phyloP scores from a whole-genome alignment of 1,140 invertebrate species.

The Theocolax elegans region DNA sequence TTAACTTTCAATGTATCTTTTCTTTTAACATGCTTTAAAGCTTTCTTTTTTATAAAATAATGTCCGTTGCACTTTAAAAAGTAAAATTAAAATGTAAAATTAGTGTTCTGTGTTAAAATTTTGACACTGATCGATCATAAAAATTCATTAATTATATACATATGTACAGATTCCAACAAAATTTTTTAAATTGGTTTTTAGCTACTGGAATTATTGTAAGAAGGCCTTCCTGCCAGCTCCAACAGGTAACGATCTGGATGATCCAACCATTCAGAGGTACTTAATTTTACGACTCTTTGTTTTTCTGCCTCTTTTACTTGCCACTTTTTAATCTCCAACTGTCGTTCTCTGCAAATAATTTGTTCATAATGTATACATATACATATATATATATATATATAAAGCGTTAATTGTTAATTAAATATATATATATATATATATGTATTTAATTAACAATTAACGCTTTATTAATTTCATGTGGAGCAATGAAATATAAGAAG shows the following conservation, averaged over 20 bases:
- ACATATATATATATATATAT: too few relatives aligned
- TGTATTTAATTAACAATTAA: too few relatives aligned
- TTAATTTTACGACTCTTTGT: slow-evolving; percentile 82
- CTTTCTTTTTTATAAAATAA: slow-evolving; percentile 5
- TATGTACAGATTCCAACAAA: slow-evolving; percentile 40
- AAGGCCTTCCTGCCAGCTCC: slow-evolving; percentile 83
- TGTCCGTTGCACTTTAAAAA: not conserved
- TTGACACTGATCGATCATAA: slow-evolving; percentile 7
- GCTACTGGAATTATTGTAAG: slow-evolving; percentile 70
- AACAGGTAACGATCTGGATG: slow-evolving; percentile 90
- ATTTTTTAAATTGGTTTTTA: slow-evolving; percentile 37
- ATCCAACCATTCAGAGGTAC: slow-evolving; percentile 87
- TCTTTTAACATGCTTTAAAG: not conserved
- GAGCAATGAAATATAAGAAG: too few relatives aligned
- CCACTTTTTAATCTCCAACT: slow-evolving; percentile 91
- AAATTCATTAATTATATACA: slow-evolving; percentile 36
- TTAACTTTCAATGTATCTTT: not conserved
- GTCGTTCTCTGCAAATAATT: slow-evolving; percentile 75
- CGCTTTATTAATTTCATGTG: too few relatives aligned
- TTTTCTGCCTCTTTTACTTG: slow-evolving; percentile 87
- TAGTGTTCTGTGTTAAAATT: slow-evolving; percentile 7
- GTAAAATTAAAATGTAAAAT: slow-evolving; percentile 5
- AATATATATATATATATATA: too few relatives aligned
- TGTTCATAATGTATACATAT: slow-evolving; percentile 7
- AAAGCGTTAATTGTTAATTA: too few relatives aligned